Percentiles rank a stretch among this genome's conserved stretches.
Conservation (phyloP, 2,888 invertebrate species). For the Agriopis aurantiaria region DNA sequence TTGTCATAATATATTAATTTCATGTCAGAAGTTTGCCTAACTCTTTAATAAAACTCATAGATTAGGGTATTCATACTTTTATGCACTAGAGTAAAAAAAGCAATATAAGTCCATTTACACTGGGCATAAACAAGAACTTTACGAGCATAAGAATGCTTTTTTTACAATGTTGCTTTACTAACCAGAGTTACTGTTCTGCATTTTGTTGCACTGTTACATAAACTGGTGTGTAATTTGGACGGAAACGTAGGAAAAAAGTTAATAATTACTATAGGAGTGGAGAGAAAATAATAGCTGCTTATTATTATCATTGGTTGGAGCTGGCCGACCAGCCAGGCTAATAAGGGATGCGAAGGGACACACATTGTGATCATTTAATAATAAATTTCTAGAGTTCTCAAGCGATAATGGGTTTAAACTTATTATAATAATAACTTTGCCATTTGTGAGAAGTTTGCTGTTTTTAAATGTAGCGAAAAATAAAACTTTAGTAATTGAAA, state of each 20-base stretch:
- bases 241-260: conserved; percentile 75
- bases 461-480: neutral
- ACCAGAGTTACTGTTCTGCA: conserved; percentile 26
- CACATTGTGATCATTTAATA: conserved; percentile 31
- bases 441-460: conserved; percentile 3
- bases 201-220: conserved; percentile 35
- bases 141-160: neutral
- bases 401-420: conserved; percentile 21
- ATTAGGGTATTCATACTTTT: too few relatives aligned
- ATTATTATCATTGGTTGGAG: conserved; percentile 74
- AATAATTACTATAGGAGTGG: conserved; percentile 75
- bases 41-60: too few relatives aligned
- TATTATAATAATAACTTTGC: conserved; percentile 2
- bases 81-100: too few relatives aligned
- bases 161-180: too few relatives aligned
- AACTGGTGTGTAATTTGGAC: conserved; percentile 66
- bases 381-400: conserved; percentile 11
- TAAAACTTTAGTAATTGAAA: neutral
- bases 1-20: too few relatives aligned
- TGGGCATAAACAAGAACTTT: too few relatives aligned
- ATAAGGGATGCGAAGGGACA: conserved; percentile 59
- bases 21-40: too few relatives aligned
- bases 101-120: too few relatives aligned
- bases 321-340: conserved; percentile 55
- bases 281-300: conserved; percentile 73